Base-by-base conservation (phyloP, 2,888 invertebrate species). In the Leptura quadrifasciata region DNA sequence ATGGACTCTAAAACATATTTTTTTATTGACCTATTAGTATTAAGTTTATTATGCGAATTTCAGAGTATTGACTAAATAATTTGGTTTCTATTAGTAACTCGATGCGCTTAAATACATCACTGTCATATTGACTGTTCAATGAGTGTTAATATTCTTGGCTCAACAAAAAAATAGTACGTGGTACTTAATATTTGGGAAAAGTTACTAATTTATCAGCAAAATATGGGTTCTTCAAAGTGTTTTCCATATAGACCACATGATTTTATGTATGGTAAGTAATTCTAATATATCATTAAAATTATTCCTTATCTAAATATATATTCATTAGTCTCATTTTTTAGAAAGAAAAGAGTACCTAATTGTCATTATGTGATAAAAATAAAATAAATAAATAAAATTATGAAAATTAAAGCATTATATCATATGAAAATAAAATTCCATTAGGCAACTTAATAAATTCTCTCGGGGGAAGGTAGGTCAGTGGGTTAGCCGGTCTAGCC, bases 211-310 rank as follows among this genome's bases (percentile, higher is more conserved):
- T 47, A 47, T 47, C n/a, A 47, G 2, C n/a, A n/a, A n/a, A 4
- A 47, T 20, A 57, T 57, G 57, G 18, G 9, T 1, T 20, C 77
- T 70, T 75, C 76, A 24, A 69, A 78, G 8, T 81, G 80, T 71
- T 80, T 83, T 73, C 82, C 85, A 12, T 84, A 83, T 61, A 79
- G 85, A 72, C 84, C 84, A 0, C 81, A 84, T 61, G 86, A 86
- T 73, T 86, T 83, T 52, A 82, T 84, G 77, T 85, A 85, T 67
- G 85, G 85, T 85, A 76, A 73, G 80, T 77, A 39, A 24, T 24
- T 64, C 27, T 64, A 21, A 15, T 3, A 21, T 6, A 47, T n/a
- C 47, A 39, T 21, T 47, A 21, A 21, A 47, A 47, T 57, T 12
- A 31, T 60, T 18, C 10, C 20, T 31, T 61, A 17, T 5, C 27